A percentile compares a stretch with the other conserved stretches of the same genome.
These are phyloP conservation scores for Sarcoramphus papa DNA, from an alignment of 2,797 vertebrate genomes.

Conservation along the genomic window DNA sequence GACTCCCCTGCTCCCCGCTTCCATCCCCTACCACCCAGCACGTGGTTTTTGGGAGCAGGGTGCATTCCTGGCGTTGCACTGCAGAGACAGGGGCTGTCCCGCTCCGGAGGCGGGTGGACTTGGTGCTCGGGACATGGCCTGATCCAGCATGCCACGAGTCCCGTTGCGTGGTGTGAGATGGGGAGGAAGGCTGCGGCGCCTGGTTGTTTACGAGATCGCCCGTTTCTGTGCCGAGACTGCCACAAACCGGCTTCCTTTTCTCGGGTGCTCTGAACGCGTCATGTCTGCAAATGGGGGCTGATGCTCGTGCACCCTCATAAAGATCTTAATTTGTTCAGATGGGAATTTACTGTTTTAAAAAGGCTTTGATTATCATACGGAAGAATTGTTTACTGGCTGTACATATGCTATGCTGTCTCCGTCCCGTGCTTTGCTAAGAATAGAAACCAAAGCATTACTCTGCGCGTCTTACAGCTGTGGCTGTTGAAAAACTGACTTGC, in stretches of 20 bases:
- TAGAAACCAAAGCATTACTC: background rate
- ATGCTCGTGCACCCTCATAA: background rate
- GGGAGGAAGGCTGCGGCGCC: background rate
- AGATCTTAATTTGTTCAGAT: background rate
- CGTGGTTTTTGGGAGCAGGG: accelerated
- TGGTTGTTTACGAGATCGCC: accelerated
- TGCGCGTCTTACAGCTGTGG: background rate
- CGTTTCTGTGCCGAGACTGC: background rate
- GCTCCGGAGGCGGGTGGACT: background rate
- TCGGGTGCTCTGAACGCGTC: accelerated
- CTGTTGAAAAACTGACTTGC: background rate
- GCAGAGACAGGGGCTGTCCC: background rate
- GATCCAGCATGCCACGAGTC: accelerated
- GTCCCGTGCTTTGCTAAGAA: background rate
- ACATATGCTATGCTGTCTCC: background rate
- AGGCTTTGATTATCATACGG: background rate
- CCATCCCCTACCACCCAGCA: background rate
- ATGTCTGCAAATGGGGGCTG: background rate
- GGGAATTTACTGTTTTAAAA: background rate
- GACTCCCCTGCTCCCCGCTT: background rate
- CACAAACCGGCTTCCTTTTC: background rate
- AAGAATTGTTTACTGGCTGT: background rate
- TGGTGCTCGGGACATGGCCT: accelerated
- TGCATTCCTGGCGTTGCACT: accelerated
- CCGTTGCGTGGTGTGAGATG: accelerated